Evolutionary conservation across 2,797 vertebrate genomes (phyloP).

Genomic region (Acropternis orthonyx): DNA sequence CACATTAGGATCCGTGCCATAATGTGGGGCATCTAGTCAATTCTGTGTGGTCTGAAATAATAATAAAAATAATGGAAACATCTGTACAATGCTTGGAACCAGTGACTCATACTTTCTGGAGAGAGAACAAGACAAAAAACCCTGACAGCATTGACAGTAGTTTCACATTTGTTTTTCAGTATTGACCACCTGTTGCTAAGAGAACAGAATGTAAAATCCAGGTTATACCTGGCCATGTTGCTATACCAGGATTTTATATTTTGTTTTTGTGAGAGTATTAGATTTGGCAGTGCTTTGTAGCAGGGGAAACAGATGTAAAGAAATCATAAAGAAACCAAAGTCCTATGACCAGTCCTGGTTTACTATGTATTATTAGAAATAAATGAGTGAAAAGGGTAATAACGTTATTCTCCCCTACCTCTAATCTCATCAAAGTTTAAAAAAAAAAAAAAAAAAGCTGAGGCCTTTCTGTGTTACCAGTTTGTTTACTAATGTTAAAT

Average conservation of each 20-base stretch:
- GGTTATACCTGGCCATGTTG: not conserved
- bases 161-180: slow-evolving; percentile 7
- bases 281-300: not conserved
- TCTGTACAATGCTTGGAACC: not conserved
- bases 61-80: not conserved
- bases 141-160: not conserved
- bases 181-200: slow-evolving; percentile 40
- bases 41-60: not conserved
- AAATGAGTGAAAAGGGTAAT: not conserved
- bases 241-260: not conserved
- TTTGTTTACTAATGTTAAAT: slow-evolving; percentile 75
- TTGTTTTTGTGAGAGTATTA: slow-evolving; percentile 2
- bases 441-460: not conserved
- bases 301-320: not conserved
- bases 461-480: not conserved
- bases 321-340: not conserved
- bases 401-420: not conserved
- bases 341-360: not conserved
- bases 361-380: not conserved
- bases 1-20: not conserved
- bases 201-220: slow-evolving; percentile 38
- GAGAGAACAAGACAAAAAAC: not conserved
- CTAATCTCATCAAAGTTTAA: not conserved
- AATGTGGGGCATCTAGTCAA: not conserved
- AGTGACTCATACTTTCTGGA: not conserved